Evolutionary conservation across 2,888 invertebrate genomes (phyloP), one percentile per base, ranked within the genome.

Genomic region (Scaptodrosophila latifasciaeformis): DNA sequence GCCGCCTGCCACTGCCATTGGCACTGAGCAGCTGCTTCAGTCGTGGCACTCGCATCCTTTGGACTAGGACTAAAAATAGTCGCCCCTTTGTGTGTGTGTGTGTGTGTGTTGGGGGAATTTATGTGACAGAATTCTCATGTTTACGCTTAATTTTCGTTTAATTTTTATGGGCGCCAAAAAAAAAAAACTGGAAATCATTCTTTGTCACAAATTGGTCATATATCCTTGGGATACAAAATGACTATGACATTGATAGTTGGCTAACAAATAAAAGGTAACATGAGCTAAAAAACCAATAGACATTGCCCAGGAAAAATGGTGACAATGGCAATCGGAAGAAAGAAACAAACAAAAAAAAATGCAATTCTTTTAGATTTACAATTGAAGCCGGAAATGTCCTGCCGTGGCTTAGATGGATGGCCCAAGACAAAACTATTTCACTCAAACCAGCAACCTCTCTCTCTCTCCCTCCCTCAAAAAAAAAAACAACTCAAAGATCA

Each of bases 271-370:
- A 63, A 54, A 62, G 67, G 82, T 68, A 81, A 82, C 82, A 82
- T 81, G 82, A 81, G 65, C 77, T 79, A 80, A 81, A 82, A 82
- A 81, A 82, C 82, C 82, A 80, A 81, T 60, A 81, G 62, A 59
- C 59, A 63, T 62, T 59, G 59, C 43, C 55, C 49, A 46, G 46
- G 54, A 51, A 65, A 61, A 54, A 60, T 21, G 51, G 65, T 65
- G 67, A 65, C 65, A 65, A 51, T n/a, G n/a, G 51, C 60, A 67
- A 63, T 69, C 67, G 56, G 54, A 60, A 60, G 59, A 64, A 57
- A 67, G 56, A 71, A 71, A 63, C 55, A 64, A 43, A 44, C 31
- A 46, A 49, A 30, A n/a, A 66, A 77, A 74, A 61, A 62, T 47
- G 66, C 79, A 75, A 71, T 72, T 78, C 79, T 72, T 78, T 53